Evolutionary conservation across 2,797 vertebrate species (phyloP).

Genomic region (Oophaga sylvatica): DNA sequence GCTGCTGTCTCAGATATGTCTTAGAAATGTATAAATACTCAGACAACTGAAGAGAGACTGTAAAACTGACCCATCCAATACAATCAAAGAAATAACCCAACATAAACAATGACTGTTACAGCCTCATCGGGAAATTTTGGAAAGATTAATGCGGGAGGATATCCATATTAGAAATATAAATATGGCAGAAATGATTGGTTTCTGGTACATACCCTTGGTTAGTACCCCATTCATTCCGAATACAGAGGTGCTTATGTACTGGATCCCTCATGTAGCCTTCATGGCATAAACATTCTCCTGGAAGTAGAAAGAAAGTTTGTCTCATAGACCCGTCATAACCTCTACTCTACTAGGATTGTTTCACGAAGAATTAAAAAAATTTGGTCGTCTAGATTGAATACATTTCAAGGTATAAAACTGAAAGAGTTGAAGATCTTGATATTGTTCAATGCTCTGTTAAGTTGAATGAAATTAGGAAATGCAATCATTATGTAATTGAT

Average conservation of each 20-base stretch:
- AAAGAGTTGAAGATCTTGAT: background rate
- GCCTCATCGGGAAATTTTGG: background rate
- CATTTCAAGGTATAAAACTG: background rate
- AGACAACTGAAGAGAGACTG: too few species aligned
- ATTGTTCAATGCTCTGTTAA: background rate
- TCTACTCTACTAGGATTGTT: background rate
- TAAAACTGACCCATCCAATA: background rate
- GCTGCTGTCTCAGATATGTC: too few species aligned
- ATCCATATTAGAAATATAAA: background rate
- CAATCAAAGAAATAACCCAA: background rate
- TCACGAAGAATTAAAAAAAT: background rate
- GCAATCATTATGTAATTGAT: background rate
- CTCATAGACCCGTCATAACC: background rate
- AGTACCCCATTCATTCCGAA: slow-evolving; percentile 96
- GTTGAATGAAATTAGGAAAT: background rate
- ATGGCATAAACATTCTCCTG: slow-evolving; percentile 94
- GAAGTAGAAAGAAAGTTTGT: background rate
- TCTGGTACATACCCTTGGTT: slow-evolving; percentile 91
- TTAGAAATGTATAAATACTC: too few species aligned
- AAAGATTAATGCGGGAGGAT: background rate
- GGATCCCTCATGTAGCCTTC: slow-evolving; percentile 98
- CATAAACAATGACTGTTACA: background rate
- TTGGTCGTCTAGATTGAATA: too few species aligned
- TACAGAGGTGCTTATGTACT: slow-evolving; percentile 96
- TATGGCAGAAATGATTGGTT: background rate